Conservation (phyloP, 2,113 vertebrate species). For the Bubo bubo region DNA sequence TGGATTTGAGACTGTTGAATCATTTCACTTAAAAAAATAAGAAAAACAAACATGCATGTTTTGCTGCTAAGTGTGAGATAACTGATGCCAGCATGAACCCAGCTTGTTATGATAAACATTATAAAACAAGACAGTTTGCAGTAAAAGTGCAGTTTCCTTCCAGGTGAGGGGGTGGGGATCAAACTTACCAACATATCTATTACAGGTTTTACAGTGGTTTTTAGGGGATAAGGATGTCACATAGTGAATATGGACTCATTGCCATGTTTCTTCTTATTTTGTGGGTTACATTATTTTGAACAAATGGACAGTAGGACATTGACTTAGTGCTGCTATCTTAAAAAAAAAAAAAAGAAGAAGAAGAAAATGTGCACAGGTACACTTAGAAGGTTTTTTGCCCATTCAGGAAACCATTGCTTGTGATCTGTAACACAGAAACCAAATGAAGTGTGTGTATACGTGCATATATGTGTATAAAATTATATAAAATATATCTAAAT, state of each 20-base stretch:
- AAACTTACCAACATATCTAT: neutral
- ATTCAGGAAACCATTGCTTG: constrained; percentile 74
- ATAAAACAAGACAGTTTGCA: constrained; percentile 23
- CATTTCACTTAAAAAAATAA: neutral
- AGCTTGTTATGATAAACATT: constrained; percentile 29
- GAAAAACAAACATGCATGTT: constrained; percentile 44
- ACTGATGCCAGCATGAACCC: constrained; percentile 53
- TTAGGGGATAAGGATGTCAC: constrained; percentile 26
- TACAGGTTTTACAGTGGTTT: constrained; percentile 39
- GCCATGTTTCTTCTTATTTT: constrained; percentile 38
- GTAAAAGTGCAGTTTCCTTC: constrained; percentile 24
- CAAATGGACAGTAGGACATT: constrained; percentile 63
- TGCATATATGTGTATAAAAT: constrained; percentile 77
- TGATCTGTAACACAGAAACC: constrained; percentile 75
- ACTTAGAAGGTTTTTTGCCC: constrained; percentile 60
- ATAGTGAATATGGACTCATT: constrained; percentile 45
- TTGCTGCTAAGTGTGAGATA: constrained; percentile 60
- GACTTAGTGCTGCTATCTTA: constrained; percentile 76
- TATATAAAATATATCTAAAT: constrained; percentile 77
- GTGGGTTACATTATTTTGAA: constrained; percentile 21
- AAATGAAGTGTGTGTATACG: constrained; percentile 78
- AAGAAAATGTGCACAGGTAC: constrained; percentile 72
- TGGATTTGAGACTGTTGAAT: constrained; percentile 18
- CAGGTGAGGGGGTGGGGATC: neutral
- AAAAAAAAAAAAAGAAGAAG: neutral